Percentiles rank a stretch among this genome's conserved stretches.
These are phyloP conservation scores for Rhinogobius similis DNA, from an alignment of 2,113 vertebrate species.

Conservation along the genomic window DNA sequence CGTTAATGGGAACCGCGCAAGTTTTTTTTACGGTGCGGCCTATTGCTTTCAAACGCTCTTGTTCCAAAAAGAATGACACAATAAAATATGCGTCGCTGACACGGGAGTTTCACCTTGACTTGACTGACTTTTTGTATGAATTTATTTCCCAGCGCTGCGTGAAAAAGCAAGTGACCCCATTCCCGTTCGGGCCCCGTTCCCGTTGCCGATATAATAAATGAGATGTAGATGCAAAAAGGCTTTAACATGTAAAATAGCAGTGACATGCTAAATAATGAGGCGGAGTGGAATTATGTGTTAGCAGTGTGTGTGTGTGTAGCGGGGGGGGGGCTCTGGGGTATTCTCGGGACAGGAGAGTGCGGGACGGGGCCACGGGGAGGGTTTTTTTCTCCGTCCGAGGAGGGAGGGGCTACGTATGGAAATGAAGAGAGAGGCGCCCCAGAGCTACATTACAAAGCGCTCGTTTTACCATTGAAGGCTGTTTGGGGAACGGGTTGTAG, in stretches of 20 bases:
- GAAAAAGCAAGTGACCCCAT: conserved; percentile 79
- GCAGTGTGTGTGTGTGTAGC: conserved; percentile 16
- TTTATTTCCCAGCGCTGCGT: conserved; percentile 68
- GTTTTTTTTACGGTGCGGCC: background rate
- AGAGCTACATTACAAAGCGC: conserved; percentile 80
- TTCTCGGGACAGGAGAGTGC: conserved; percentile 61
- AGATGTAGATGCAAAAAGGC: conserved; percentile 74
- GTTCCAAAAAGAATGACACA: conserved; percentile 64
- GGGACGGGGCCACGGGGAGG: conserved; percentile 37
- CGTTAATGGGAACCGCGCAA: conserved; percentile 7
- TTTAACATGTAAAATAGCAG: conserved; percentile 86
- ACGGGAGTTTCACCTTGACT: conserved; percentile 82
- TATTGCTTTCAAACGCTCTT: conserved; percentile 33
- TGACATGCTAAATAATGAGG: conserved; percentile 88
- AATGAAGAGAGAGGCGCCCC: conserved; percentile 79
- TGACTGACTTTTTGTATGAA: conserved; percentile 76
- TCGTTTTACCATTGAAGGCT: conserved; percentile 52
- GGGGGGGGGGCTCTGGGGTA: conserved; percentile 72
- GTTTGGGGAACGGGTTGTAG: conserved; percentile 50
- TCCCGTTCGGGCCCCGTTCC: conserved; percentile 71
- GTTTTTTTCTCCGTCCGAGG: background rate
- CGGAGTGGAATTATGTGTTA: conserved; percentile 75
- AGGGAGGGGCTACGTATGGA: conserved; percentile 74
- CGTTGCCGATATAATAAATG: conserved; percentile 81
- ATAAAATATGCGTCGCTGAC: conserved; percentile 67